phyloP scores from a whole-genome alignment of 2,113 vertebrate genomes.

The Gasterosteus nipponicus region DNA sequence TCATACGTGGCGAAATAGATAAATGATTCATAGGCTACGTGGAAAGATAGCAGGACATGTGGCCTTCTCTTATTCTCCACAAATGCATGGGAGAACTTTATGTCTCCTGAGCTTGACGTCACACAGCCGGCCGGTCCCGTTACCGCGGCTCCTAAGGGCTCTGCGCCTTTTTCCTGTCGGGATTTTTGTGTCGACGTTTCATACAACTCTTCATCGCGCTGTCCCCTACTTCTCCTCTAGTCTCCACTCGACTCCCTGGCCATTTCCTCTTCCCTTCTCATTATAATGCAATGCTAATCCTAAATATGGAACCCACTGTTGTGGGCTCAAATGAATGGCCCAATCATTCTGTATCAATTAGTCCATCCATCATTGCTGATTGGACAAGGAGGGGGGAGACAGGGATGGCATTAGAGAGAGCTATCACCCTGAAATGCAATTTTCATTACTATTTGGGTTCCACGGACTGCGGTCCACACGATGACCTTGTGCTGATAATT shows the following conservation, averaged over 20 bases:
- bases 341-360: conserved; percentile 81
- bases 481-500: conserved; percentile 63
- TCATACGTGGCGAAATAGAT: conserved; percentile 79
- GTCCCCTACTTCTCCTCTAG: conserved; percentile 15
- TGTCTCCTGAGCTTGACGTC: conserved; percentile 52
- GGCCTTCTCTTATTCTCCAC: conserved; percentile 36
- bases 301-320: conserved; percentile 75
- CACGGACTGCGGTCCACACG: conserved; percentile 14
- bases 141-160: conserved; percentile 7
- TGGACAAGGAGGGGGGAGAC: conserved; percentile 39
- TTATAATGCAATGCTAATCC: conserved; percentile 60
- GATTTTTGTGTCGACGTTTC: conserved; percentile 10
- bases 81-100: conserved; percentile 47
- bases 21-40: conserved; percentile 78
- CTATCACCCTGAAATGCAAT: conserved; percentile 47
- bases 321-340: conserved; percentile 77
- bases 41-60: conserved; percentile 50
- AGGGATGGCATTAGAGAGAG: conserved; percentile 38
- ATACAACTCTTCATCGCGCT: conserved; percentile 3
- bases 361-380: conserved; percentile 81
- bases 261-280: conserved; percentile 47
- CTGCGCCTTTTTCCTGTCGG: neutral
- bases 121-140: conserved; percentile 41
- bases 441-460: conserved; percentile 40
- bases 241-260: conserved; percentile 25